phyloP scores from a whole-genome alignment of 2,888 invertebrate species.

The Phortica okadai region DNA sequence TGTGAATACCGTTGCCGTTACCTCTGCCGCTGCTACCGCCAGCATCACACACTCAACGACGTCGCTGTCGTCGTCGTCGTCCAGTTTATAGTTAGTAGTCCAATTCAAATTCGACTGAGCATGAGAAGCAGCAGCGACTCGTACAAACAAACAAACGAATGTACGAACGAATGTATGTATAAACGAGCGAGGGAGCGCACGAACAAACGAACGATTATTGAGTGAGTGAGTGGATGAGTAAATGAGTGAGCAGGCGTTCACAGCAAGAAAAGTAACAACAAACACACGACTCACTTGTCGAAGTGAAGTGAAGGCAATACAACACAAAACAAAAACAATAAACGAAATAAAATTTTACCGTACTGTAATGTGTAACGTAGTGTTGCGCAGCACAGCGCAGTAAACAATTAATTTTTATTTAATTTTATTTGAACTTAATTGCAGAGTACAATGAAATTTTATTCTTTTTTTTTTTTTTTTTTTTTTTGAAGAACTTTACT shows the following conservation, averaged over 20 bases:
- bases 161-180: neutral
- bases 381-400: too few relatives aligned
- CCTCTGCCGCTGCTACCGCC: neutral
- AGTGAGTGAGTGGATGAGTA: neutral
- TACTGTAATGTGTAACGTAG: neutral
- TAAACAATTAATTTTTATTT: conserved; percentile 47
- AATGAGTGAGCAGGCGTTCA: conserved; percentile 30
- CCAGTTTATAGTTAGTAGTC: too few relatives aligned
- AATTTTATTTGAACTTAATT: conserved; percentile 55
- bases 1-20: neutral
- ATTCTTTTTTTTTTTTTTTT: conserved; percentile 32
- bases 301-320: neutral
- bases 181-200: too few relatives aligned
- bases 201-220: conserved; percentile 34
- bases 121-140: too few relatives aligned
- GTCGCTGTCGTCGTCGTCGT: neutral
- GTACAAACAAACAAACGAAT: conserved; percentile 26
- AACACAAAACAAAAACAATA: neutral
- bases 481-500: conserved; percentile 47
- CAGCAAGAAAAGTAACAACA: neutral
- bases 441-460: conserved; percentile 30
- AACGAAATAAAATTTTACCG: neutral
- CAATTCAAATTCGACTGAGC: too few relatives aligned
- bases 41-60: neutral
- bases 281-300: neutral